Conservation (phyloP, 2,113 vertebrate genomes). For the Siniperca chuatsi region DNA sequence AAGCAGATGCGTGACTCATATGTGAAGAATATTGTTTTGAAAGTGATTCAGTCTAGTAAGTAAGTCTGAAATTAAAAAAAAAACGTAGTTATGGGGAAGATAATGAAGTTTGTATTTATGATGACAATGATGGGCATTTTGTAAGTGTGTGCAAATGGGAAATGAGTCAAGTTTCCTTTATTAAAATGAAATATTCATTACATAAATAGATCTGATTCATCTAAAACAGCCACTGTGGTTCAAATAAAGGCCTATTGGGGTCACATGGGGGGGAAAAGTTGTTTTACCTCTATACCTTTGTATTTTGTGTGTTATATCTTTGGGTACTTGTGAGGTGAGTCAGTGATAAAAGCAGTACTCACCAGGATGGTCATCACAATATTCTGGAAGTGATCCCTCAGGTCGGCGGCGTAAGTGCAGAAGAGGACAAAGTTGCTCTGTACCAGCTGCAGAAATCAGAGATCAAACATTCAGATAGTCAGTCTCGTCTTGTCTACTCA, state of each 20-base stretch:
- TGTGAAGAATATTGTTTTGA: neutral
- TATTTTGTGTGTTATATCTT: neutral
- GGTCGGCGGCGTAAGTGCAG: slow-evolving; percentile 91
- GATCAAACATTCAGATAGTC: slow-evolving; percentile 53
- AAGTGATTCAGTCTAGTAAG: neutral
- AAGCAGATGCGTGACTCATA: neutral
- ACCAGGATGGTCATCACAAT: slow-evolving; percentile 96
- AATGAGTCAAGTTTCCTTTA: neutral
- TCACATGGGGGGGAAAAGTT: neutral
- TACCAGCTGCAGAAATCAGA: slow-evolving; percentile 87
- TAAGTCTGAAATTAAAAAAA: neutral
- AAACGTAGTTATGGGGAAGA: neutral
- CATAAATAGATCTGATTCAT: neutral
- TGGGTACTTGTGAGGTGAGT: neutral
- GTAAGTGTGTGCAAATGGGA: neutral
- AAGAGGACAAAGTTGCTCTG: slow-evolving; percentile 97
- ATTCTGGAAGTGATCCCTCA: slow-evolving; percentile 92
- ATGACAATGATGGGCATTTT: neutral
- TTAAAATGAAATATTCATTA: neutral
- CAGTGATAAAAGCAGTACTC: slow-evolving; percentile 69
- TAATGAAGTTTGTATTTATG: neutral
- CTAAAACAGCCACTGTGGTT: neutral
- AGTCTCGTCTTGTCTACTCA: slow-evolving; percentile 48
- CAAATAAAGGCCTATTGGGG: neutral
- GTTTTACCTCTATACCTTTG: neutral